These are phyloP conservation scores for Temnopleurus reevesii DNA, from an alignment of 53 echinoderm and acorn worm species.

Conservation along the genomic window DNA sequence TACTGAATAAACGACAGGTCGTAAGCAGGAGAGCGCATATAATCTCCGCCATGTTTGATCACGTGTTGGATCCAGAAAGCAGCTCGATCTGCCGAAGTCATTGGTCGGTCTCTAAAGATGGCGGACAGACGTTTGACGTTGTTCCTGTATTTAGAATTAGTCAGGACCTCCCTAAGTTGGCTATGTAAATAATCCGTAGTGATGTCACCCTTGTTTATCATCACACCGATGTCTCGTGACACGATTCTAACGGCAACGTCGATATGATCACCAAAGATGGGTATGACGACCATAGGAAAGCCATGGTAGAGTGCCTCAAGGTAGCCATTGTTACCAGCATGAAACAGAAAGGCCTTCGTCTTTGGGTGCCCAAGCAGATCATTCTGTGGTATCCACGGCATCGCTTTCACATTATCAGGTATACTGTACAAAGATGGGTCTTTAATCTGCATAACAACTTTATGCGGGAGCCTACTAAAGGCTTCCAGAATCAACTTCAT, in stretches of 20 bases:
- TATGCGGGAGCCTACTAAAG: conserved; percentile 18
- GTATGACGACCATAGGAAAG: conserved; percentile 40
- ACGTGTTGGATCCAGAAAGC: conserved; percentile 56
- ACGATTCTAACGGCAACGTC: conserved; percentile 7
- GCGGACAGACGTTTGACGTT: conserved; percentile 25
- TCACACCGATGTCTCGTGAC: conserved; percentile 17
- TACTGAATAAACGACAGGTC: conserved; percentile 28
- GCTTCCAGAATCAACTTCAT: not conserved
- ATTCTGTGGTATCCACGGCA: conserved; percentile 46
- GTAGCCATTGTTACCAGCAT: conserved; percentile 52
- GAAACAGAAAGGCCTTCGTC: conserved; percentile 26
- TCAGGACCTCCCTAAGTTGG: conserved; percentile 7
- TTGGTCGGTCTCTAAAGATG: conserved; percentile 49
- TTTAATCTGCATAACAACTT: conserved; percentile 35
- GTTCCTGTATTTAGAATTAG: not conserved
- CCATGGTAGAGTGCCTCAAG: conserved; percentile 49
- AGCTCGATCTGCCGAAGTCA: conserved; percentile 47
- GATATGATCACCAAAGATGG: conserved; percentile 39
- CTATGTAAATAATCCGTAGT: not conserved
- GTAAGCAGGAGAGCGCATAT: conserved; percentile 31
- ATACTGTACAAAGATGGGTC: not conserved
- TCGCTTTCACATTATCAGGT: conserved; percentile 32
- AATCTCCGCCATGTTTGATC: conserved; percentile 47
- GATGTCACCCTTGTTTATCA: not conserved
- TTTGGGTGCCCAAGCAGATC: conserved; percentile 38